Base-by-base conservation (phyloP, 2,888 invertebrate genomes). In the Drosophila leonis region DNA sequence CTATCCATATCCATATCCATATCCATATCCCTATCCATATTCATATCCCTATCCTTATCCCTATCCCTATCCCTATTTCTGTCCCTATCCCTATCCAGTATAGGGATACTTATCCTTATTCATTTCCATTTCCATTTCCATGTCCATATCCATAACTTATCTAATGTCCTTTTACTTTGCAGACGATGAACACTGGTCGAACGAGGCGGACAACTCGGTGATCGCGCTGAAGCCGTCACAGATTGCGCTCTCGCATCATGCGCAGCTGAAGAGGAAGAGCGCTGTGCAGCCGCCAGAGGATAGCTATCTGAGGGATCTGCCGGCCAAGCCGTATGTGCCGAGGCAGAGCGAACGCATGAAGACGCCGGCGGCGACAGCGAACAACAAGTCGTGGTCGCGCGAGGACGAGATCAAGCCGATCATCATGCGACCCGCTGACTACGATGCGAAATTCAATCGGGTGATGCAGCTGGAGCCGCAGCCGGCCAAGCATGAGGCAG, bases 141-240 rank as follows among this genome's bases (percentile, higher is more conserved):
- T 27, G n/a, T 27, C 46, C 10, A 29, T 46, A 9, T 29, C 27
- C 18, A 42, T 7, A 15, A 18, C 46, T 27, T 46, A 48, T 29
- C 29, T 10, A 5, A n/a, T 29, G 0, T 5, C 10, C 9, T 0
- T n/a, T 24, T 7, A 3, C 27, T 8, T 9, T 15, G 41, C 75
- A 93, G 93, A 93, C 69, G 93, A 93, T 37, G 93, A 93, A 49
- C 93, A 92, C 80, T 93, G 93, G 93, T 91, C 91, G 27, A 93
- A 93, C 56, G 93, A 93, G 82, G 92, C 92, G 56, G 93, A 93
- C 65, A 93, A 92, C 66, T 92, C 93, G 60, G 92, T 92, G 31
- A 92, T 92, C 56, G 92, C 92, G 4, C 72, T 92, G 65, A 92
- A 92, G 72, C 92, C 92, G 42, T 91, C 92, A 48, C 92, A 93